Base-by-base conservation (phyloP, 2,113 vertebrate genomes). In the Rhizomys pruinosus region DNA sequence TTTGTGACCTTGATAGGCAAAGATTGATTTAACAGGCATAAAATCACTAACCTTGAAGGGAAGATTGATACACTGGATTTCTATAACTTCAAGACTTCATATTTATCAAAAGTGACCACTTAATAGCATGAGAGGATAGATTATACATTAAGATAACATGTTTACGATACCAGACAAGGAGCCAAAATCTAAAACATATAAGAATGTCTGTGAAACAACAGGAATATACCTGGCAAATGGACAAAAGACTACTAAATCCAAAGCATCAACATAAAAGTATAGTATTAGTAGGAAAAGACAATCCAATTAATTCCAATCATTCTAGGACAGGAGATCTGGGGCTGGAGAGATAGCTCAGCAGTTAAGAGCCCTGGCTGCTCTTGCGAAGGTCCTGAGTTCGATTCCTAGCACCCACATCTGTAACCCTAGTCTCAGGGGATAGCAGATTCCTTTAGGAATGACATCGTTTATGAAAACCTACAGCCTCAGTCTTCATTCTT, bases 21-120 rank as follows among this genome's bases (percentile, higher is more conserved):
- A 94, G 91, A 92, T 93, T 85, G 90, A 77, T 94, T 91, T 89
- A 92, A 88, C 29, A 37, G 47, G 84, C 55, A 92, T 22, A 85
- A 22, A 79, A n/a, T 74, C 71, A 88, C 37, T 29, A 85, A 57
- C 11, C 66, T 47, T 74, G 80, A 72, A 88, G 29, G 78, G 61
- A 92, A 90, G 16, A 86, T 8, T 69, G 47, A 78, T 63, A 85
- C 32, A 69, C 2, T 73, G 19, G 39, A 52, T 23, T 64, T 89
- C 69, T 90, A 82, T 73, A 47, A 91, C 66, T n/a, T 68, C 90
- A 93, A 92, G 37, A n/a, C n/a, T 74, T 74, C 63, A 80, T 76
- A 19, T 69, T 87, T 72, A 85, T 78, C 87, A 76, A 88, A 93
- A 90, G 29, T 63, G 16, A 57, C 15, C 47, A 85, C 79, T 63